Conservation (phyloP, 2,888 invertebrate genomes). For the Epirrhoe tristata region DNA sequence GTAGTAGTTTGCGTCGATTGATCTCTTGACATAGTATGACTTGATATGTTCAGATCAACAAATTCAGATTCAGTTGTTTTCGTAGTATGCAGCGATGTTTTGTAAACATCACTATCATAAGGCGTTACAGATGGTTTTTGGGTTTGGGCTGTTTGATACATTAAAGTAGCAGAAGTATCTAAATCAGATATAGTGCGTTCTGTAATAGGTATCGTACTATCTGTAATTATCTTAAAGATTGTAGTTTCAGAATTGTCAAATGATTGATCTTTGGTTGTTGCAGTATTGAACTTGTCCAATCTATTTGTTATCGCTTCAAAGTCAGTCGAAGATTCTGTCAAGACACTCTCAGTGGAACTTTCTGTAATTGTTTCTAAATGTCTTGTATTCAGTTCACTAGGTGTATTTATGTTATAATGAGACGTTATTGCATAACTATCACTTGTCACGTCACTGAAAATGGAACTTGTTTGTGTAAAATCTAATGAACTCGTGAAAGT, state of each 20-base stretch:
- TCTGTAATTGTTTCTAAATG: neutral
- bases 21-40: conserved; percentile 2
- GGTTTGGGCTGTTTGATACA: neutral
- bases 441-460: neutral
- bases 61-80: neutral
- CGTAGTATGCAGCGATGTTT: neutral
- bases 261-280: neutral
- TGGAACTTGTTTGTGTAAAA: neutral
- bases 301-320: neutral
- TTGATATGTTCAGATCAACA: neutral
- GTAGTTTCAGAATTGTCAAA: neutral
- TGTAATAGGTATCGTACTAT: neutral
- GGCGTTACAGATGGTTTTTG: neutral
- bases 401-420: neutral
- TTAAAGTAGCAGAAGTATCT: conserved; percentile 2
- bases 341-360: neutral
- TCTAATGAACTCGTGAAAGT: neutral
- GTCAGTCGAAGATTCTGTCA: neutral
- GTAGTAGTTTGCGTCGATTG: neutral
- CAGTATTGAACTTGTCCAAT: neutral
- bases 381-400: neutral
- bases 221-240: neutral
- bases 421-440: neutral
- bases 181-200: neutral
- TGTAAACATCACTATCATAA: neutral